Evolutionary conservation across 2,888 invertebrate species (phyloP), one percentile per base, ranked within the genome.

Genomic region (Phlogophora meticulosa): DNA sequence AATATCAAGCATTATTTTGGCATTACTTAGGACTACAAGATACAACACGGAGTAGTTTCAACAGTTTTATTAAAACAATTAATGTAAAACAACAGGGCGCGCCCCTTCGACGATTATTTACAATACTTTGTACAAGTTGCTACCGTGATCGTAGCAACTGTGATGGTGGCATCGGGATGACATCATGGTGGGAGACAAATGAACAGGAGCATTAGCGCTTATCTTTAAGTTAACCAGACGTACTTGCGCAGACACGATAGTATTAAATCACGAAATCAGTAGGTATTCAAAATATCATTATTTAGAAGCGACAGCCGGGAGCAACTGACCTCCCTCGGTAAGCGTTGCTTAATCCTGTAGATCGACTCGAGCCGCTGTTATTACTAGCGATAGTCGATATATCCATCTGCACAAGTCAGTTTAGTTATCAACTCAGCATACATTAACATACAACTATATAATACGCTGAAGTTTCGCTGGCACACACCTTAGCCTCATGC

Each of bases 1-100:
- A 34, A 51, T 56, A 66, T 59, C 57, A 77, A 77, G 77, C 82
- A 82, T 81, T 81, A 81, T 81, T 80, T 81, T 81, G 82, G 77
- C 72, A 77, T 74, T 51, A 82, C 69, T 69, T 61, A 79, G 66
- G 67, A 76, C 64, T 73, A 81, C 63, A 81, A 76, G 62, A 73
- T 61, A 79, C 58, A 80, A 76, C 62, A 80, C 79, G 62, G 45
- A 46, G 40, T 38, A 65, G 48, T 72, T 74, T 71, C 66, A 81
- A 82, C 72, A 67, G 58, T 77, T 81, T 81, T 82, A 81, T 81
- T 80, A 52, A 53, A 76, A 81, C 76, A 64, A 65, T 60, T 49
- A 70, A 70, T 66, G 60, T 66, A 65, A 48, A 71, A 76, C 63
- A 62, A 62, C 46, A 66, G 51, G 49, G 53, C 36, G 46, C 56